Conservation (phyloP, 2,888 invertebrate species). For the Pimpla rufipes region DNA sequence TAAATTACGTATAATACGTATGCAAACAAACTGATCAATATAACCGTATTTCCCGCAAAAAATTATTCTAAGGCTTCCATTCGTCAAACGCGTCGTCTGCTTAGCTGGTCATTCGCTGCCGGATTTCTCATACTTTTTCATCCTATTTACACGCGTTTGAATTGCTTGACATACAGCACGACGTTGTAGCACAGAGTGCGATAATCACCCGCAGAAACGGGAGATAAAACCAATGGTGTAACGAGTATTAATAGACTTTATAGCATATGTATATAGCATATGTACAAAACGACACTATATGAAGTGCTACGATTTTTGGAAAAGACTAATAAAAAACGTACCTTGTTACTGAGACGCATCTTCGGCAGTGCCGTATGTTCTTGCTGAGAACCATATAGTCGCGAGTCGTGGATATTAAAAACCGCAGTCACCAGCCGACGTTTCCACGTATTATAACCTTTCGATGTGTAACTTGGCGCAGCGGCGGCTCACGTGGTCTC, state of each 20-base stretch:
- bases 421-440: background rate
- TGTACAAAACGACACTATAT: background rate
- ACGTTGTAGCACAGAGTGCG: too few species aligned
- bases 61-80: too few species aligned
- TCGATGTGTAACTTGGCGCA: background rate
- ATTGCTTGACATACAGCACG: too few species aligned
- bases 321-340: slow-evolving; percentile 59
- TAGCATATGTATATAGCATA: background rate
- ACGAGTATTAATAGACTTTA: background rate
- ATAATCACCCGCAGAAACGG: too few species aligned
- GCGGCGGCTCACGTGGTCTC: background rate
- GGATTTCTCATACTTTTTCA: too few species aligned
- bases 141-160: too few species aligned
- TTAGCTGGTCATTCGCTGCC: too few species aligned
- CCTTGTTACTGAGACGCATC: slow-evolving; percentile 80
- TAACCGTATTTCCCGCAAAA: too few species aligned
- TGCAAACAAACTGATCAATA: too few species aligned
- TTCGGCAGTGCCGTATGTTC: slow-evolving; percentile 81
- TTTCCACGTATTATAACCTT: background rate
- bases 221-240: background rate
- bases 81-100: too few species aligned
- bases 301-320: background rate
- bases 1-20: too few species aligned
- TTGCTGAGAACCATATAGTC: slow-evolving; percentile 82
- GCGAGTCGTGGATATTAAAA: background rate